Conservation (phyloP, 2,888 invertebrate genomes). For the Parasteatoda lunata region DNA sequence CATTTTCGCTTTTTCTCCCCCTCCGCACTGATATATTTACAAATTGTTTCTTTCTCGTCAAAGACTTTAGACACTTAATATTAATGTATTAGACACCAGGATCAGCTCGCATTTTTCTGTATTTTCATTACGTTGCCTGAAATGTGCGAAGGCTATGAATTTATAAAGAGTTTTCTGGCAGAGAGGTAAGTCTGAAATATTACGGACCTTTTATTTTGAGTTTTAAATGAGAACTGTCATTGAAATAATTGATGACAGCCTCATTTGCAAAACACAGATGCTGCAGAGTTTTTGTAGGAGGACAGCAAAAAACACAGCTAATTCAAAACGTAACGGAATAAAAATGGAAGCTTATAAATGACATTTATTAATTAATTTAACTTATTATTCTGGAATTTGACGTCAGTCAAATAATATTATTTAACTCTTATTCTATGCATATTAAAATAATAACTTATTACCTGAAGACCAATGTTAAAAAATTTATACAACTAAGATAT, state of each 20-base stretch:
- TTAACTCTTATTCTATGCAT: too few species aligned
- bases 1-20: neutral
- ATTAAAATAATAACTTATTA: too few species aligned
- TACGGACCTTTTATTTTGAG: too few species aligned
- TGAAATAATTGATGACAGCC: too few species aligned
- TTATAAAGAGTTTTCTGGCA: neutral
- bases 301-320: neutral
- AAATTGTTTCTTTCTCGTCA: slow-evolving; percentile 23
- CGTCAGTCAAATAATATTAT: too few species aligned
- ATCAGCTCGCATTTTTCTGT: neutral
- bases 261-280: too few species aligned
- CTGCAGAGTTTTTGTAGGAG: neutral
- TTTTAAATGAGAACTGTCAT: too few species aligned
- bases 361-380: too few species aligned
- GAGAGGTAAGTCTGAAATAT: too few species aligned
- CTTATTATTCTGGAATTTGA: too few species aligned
- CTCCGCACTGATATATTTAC: neutral
- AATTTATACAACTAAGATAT: too few species aligned
- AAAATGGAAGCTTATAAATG: neutral
- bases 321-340: neutral
- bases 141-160: neutral
- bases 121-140: neutral
- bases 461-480: too few species aligned
- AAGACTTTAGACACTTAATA: slow-evolving; percentile 41
- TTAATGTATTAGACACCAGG: slow-evolving; percentile 44